Conservation (phyloP, 2,888 invertebrate genomes). For the Odontocolon sp. region DNA sequence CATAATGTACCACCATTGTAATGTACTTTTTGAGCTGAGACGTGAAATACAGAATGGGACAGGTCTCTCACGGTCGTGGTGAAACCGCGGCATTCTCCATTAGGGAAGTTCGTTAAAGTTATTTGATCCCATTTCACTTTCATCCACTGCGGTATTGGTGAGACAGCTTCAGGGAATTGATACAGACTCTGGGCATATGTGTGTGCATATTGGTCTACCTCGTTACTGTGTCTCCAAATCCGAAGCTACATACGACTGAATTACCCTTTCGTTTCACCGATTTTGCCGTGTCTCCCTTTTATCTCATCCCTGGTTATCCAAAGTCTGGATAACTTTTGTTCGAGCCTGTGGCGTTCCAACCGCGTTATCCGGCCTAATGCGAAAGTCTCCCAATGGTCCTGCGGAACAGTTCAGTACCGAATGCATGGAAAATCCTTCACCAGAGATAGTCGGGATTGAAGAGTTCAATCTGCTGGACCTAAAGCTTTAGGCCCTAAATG, state of each 20-base stretch:
- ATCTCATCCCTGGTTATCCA: slow-evolving; percentile 21
- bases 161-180: slow-evolving; percentile 21
- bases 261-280: slow-evolving; percentile 23
- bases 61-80: slow-evolving; percentile 21
- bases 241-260: slow-evolving; percentile 40
- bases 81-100: slow-evolving; percentile 43
- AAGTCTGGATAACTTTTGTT: slow-evolving; percentile 45
- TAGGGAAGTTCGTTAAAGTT: slow-evolving; percentile 47
- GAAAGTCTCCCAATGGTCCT: slow-evolving; percentile 21
- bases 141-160: not conserved
- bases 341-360: slow-evolving; percentile 31
- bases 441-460: not conserved
- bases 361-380: slow-evolving; percentile 39
- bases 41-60: slow-evolving; percentile 16
- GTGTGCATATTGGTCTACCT: not conserved
- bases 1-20: too few species aligned
- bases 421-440: not conserved
- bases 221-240: slow-evolving; percentile 9
- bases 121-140: slow-evolving; percentile 18
- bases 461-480: not conserved
- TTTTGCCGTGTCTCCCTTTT: slow-evolving; percentile 3
- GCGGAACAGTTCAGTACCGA: not conserved
- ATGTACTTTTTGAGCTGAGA: not conserved
- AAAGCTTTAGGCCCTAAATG: not conserved
- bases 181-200: slow-evolving; percentile 18